Percentiles rank a stretch among this genome's conserved stretches.
phyloP scores from a whole-genome alignment of 2,888 invertebrate species.

The Macrophya annulata region DNA sequence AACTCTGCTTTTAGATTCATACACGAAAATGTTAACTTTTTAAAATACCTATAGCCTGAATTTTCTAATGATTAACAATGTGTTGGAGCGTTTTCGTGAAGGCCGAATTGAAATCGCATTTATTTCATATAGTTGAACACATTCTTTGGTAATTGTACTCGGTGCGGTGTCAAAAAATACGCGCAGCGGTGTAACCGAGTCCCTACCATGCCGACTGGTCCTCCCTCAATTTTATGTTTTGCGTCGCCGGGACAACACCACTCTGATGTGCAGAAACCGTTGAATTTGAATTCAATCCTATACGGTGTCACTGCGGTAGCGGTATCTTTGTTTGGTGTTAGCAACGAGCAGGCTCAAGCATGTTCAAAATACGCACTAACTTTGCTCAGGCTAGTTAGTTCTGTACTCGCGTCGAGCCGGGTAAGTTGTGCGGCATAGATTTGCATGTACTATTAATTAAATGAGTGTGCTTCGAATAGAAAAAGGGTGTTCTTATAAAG shows the following conservation, averaged over 20 bases:
- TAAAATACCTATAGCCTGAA: too few relatives aligned
- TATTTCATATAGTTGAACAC: too few relatives aligned
- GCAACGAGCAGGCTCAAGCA: neutral
- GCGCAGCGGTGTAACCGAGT: neutral
- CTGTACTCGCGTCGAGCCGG: neutral
- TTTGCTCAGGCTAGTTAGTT: neutral
- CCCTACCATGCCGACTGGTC: neutral
- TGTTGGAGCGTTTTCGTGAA: too few relatives aligned
- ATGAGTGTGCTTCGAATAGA: too few relatives aligned
- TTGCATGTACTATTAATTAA: too few relatives aligned
- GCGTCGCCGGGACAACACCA: neutral
- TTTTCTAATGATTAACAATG: too few relatives aligned
- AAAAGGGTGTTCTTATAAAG: too few relatives aligned
- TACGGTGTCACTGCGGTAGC: conserved; percentile 16
- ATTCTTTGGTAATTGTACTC: too few relatives aligned
- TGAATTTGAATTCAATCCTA: conserved; percentile 1
- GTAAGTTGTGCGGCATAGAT: neutral
- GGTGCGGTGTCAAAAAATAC: neutral
- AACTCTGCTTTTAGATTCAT: too few relatives aligned
- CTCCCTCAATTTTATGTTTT: neutral
- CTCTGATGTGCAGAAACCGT: conserved; percentile 6
- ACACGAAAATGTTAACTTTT: too few relatives aligned
- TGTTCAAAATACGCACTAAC: neutral
- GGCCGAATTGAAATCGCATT: neutral
- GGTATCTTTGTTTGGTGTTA: neutral